Conservation (phyloP, 2,888 invertebrate species). For the Drosophila quasianomalipes region DNA sequence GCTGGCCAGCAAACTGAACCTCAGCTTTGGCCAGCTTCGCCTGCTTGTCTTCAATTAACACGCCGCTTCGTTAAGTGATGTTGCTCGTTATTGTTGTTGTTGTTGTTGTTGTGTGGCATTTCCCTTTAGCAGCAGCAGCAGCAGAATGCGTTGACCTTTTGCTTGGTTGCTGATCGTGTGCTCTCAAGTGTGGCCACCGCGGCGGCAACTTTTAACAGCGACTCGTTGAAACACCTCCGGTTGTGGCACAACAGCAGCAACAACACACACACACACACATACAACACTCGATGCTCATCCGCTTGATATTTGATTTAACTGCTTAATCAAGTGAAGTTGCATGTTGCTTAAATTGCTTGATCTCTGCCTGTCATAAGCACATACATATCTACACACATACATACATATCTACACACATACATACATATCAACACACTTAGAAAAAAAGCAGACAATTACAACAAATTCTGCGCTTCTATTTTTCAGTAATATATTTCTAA, state of each 20-base stretch:
- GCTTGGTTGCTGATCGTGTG: constrained; percentile 46
- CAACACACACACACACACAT: not conserved
- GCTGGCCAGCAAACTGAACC: constrained; percentile 60
- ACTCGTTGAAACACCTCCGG: constrained; percentile 67
- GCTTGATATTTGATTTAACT: constrained; percentile 72
- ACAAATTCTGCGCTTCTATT: not conserved
- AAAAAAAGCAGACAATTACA: not conserved
- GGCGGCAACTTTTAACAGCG: constrained; percentile 75
- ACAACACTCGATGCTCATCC: constrained; percentile 16
- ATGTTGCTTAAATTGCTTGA: constrained; percentile 68
- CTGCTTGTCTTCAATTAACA: constrained; percentile 81
- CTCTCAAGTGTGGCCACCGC: constrained; percentile 76
- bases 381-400: constrained; percentile 30
- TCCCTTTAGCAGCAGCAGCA: constrained; percentile 60
- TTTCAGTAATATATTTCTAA: not conserved
- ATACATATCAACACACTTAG: not conserved
- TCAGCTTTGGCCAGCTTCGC: constrained; percentile 67
- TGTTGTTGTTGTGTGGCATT: constrained; percentile 71
- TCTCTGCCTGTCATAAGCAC: constrained; percentile 55
- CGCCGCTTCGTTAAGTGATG: constrained; percentile 75
- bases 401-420: constrained; percentile 24
- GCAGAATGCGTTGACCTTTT: constrained; percentile 78
- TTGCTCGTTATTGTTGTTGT: constrained; percentile 44
- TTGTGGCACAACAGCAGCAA: constrained; percentile 1
- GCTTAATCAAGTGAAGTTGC: constrained; percentile 78